Base-by-base conservation (phyloP, 2,888 invertebrate species). In the Acholoe squamosa region DNA sequence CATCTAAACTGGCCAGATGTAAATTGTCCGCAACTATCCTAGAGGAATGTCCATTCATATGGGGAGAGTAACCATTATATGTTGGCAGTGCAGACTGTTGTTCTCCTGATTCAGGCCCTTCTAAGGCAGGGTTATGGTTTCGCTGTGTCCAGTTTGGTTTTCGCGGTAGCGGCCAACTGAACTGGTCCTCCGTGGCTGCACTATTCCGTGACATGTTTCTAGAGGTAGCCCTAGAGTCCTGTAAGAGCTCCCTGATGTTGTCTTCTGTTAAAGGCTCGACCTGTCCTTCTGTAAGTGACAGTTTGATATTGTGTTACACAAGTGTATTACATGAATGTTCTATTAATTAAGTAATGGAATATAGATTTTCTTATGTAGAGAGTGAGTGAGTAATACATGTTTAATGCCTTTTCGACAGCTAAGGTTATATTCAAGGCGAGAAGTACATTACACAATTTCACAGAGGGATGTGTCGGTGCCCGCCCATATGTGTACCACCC, bases 191-290 rank as follows among this genome's bases (percentile, higher is more conserved):
- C 1, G 1, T 33, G 14, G 7, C 56, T 22, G 90, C 56, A 22
- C 33, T 54, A 12, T 77, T 31, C 28, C 90, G 51, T 0, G 84
- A 90, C 1, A 77, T 80, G 31, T 43, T 34, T 12, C 90, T 52
- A n/a, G 61, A 61, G 22, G 90, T 90, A 31, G 90, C 80, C 31
- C 90, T n/a, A 0, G 90, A 80, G 25, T 90, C 90, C 22, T 33
- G 25, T 22, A 90, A 54, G 14, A 90, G 61, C 25, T 90, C 80
- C 31, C 52, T 25, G 22, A 90, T 33, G 31, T 77, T 77, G 10
- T 90, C 56, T 22, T 90, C 90, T 28, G 54, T 54, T 14, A 90
- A 22, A 5, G 90, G 33, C 52, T 90, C 84, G 31, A 84, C 33
- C 1, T 80, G 34, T 80, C 22, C 43, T n/a, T 43, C 80, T 80